These are phyloP conservation scores for Amphimallon solstitiale DNA, from an alignment of 2,888 invertebrate species.

Conservation along the genomic window DNA sequence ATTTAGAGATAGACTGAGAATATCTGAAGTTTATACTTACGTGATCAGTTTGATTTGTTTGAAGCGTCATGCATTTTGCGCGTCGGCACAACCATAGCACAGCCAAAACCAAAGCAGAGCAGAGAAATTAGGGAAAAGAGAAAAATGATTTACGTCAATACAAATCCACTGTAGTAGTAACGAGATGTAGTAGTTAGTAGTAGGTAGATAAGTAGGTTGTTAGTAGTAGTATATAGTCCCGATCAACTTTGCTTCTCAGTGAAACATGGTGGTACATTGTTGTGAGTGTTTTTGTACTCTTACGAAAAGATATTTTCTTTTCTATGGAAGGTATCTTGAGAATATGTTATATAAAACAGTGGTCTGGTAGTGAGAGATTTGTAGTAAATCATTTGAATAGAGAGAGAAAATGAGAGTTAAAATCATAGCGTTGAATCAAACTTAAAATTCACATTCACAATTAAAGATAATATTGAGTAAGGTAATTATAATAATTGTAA, in stretches of 20 bases:
- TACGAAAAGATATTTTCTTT: conserved; percentile 5
- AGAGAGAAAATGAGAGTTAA: background rate
- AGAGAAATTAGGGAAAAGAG: conserved; percentile 82
- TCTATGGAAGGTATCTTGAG: background rate
- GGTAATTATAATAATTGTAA: too few relatives aligned
- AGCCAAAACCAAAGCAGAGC: conserved; percentile 81
- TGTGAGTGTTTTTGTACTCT: conserved; percentile 39
- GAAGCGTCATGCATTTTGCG: conserved; percentile 75
- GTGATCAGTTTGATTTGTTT: conserved; percentile 76
- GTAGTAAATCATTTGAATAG: too few relatives aligned
- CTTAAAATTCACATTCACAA: too few relatives aligned
- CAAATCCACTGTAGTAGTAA: conserved; percentile 62
- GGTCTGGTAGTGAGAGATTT: background rate
- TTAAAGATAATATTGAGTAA: too few relatives aligned
- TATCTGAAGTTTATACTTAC: conserved; percentile 69
- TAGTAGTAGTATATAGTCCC: conserved; percentile 52
- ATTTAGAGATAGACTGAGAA: conserved; percentile 8
- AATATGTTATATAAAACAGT: background rate
- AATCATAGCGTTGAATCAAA: background rate
- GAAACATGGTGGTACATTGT: conserved; percentile 43
- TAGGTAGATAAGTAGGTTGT: conserved; percentile 33
- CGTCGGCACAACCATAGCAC: conserved; percentile 84
- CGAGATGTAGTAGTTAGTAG: conserved; percentile 31
- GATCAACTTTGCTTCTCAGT: conserved; percentile 61
- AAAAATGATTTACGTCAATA: conserved; percentile 77